phyloP scores from a whole-genome alignment of 2,888 invertebrate species.

The Panopea generosa region DNA sequence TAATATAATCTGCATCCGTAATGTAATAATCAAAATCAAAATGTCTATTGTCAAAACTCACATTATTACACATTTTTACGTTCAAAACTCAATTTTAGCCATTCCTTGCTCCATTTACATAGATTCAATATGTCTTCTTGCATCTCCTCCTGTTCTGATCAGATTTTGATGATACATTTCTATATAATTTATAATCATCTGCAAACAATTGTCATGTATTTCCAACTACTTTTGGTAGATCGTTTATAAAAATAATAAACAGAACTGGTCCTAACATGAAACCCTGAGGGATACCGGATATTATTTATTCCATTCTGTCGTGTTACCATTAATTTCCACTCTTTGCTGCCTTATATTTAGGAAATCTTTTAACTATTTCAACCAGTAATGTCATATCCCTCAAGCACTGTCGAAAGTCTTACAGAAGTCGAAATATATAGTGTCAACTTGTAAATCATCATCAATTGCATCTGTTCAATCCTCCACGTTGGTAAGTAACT shows the following conservation, averaged over 20 bases:
- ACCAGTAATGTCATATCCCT: constrained; percentile 19
- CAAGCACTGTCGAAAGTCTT: constrained; percentile 25
- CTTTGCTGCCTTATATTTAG: constrained; percentile 21
- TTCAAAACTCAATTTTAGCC: no score
- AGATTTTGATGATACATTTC: constrained; percentile 6
- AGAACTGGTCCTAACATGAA: constrained; percentile 33
- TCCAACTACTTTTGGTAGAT: constrained; percentile 4
- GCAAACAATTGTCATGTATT: constrained; percentile 11
- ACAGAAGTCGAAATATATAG: constrained; percentile 5
- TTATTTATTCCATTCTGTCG: constrained; percentile 11
- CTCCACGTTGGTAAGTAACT: constrained; percentile 25
- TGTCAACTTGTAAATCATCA: constrained; percentile 7
- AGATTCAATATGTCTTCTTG: no score
- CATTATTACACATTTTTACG: no score
- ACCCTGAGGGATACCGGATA: constrained; percentile 26
- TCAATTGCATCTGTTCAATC: constrained; percentile 24
- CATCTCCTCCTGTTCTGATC: no score
- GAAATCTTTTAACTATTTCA: constrained; percentile 28
- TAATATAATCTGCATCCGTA: no score
- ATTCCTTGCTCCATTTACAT: no score
- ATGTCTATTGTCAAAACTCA: no score
- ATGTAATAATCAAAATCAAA: no score
- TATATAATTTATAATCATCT: constrained; percentile 25
- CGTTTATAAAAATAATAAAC: constrained; percentile 31
- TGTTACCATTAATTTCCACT: constrained; percentile 24